Conservation (phyloP, 2,113 vertebrate species). For the Regulus satrapa region DNA sequence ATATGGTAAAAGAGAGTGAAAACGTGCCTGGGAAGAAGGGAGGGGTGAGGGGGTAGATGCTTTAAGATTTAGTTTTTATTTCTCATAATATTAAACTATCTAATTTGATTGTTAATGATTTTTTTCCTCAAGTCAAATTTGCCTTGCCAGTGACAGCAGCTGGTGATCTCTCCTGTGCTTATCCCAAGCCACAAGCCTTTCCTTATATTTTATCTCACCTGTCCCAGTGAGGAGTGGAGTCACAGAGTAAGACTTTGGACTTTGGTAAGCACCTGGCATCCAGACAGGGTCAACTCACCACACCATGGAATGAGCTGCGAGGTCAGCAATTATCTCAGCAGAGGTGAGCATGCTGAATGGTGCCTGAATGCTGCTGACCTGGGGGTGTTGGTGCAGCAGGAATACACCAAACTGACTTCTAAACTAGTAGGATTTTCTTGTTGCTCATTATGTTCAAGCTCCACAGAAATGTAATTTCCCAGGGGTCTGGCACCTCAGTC, state of each 20-base stretch:
- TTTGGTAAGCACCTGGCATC: not conserved
- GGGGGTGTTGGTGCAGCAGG: not conserved
- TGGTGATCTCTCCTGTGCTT: not conserved
- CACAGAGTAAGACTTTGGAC: not conserved
- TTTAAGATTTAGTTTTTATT: not conserved
- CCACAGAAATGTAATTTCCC: conserved; percentile 3
- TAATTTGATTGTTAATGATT: not conserved
- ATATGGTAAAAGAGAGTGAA: not conserved
- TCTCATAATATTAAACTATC: not conserved
- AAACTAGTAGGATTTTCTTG: not conserved
- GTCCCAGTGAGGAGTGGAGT: not conserved
- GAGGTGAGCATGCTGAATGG: not conserved
- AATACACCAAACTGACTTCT: not conserved
- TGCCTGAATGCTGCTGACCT: not conserved
- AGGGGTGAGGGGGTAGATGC: not conserved
- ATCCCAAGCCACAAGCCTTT: not conserved
- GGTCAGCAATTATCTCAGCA: not conserved
- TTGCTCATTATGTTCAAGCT: not conserved
- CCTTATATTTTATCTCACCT: not conserved
- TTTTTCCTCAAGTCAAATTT: not conserved
- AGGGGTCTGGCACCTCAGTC: not conserved
- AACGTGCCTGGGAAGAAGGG: not conserved
- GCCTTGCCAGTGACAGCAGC: not conserved
- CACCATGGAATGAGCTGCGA: not conserved
- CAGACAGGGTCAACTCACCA: not conserved